Percentiles rank a stretch among this genome's conserved stretches.
Evolutionary conservation across 2,113 vertebrate genomes (phyloP).

Genomic region (Ardeotis arabs): DNA sequence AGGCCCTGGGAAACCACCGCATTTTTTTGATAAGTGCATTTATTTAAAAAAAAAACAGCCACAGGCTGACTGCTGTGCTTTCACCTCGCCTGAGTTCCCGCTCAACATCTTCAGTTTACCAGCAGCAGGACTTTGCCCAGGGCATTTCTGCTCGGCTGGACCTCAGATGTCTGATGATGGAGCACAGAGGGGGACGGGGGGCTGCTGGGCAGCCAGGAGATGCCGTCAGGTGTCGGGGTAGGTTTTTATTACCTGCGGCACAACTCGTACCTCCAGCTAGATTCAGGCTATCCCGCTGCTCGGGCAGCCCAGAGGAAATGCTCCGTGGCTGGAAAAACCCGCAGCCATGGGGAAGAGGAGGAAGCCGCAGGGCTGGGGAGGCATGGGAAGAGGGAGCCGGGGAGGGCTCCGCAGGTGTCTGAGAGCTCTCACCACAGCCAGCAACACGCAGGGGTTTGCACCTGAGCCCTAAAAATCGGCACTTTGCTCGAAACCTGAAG

Average conservation of each 20-base stretch:
- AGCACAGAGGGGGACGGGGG: neutral
- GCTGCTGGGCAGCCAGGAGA: neutral
- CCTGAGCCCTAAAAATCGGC: neutral
- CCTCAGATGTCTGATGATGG: neutral
- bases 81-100: neutral
- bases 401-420: rapidly evolving
- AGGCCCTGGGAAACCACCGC: neutral
- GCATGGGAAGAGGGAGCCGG: neutral
- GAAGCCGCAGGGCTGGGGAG: rapidly evolving
- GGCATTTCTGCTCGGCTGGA: neutral
- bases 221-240: rapidly evolving
- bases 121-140: neutral
- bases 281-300: neutral
- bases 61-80: neutral
- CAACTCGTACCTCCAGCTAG: neutral
- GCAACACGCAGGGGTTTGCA: neutral
- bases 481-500: neutral
- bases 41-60: neutral
- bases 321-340: neutral
- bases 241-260: neutral
- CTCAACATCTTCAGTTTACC: neutral
- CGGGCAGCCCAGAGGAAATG: neutral
- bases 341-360: neutral
- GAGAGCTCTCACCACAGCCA: neutral
- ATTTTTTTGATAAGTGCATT: neutral